Conservation (phyloP, 1,140 invertebrate species). For the Drosophila gunungcola region DNA sequence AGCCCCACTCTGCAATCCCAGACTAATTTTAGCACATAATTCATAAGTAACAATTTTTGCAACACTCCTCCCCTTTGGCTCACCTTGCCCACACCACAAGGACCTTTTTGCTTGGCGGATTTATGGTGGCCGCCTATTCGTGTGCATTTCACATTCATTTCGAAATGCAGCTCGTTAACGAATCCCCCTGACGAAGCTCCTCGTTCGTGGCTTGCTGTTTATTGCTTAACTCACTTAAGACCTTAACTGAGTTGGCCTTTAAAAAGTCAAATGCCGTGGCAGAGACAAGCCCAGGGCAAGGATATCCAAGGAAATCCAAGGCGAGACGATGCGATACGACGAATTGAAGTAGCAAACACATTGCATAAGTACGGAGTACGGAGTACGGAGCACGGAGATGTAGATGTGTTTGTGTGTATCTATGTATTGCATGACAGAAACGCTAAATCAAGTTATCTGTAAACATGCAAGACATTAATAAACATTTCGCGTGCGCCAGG, state of each 20-base stretch:
- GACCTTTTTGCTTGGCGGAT: conserved; percentile 11
- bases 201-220: conserved; percentile 20
- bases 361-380: conserved; percentile 11
- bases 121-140: conserved; percentile 63
- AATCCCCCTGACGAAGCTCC: not conserved
- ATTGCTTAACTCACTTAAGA: conserved; percentile 59
- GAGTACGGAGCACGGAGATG: not conserved
- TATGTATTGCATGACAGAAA: conserved; percentile 81
- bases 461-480: conserved; percentile 84
- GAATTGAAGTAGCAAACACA: conserved; percentile 63
- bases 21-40: conserved; percentile 61
- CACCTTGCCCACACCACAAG: conserved; percentile 29
- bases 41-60: conserved; percentile 43
- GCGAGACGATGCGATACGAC: conserved; percentile 53
- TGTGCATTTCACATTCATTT: conserved; percentile 80
- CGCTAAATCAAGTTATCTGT: conserved; percentile 83
- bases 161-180: conserved; percentile 69
- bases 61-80: not conserved
- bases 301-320: conserved; percentile 24
- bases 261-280: conserved; percentile 68
- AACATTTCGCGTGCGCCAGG: conserved; percentile 82
- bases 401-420: conserved; percentile 16
- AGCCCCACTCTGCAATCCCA: conserved; percentile 12
- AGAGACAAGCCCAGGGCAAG: conserved; percentile 26
- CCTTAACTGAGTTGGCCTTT: conserved; percentile 68